These are phyloP conservation scores for Amorpha juglandis DNA, from an alignment of 2,888 invertebrate species.

Conservation along the genomic window DNA sequence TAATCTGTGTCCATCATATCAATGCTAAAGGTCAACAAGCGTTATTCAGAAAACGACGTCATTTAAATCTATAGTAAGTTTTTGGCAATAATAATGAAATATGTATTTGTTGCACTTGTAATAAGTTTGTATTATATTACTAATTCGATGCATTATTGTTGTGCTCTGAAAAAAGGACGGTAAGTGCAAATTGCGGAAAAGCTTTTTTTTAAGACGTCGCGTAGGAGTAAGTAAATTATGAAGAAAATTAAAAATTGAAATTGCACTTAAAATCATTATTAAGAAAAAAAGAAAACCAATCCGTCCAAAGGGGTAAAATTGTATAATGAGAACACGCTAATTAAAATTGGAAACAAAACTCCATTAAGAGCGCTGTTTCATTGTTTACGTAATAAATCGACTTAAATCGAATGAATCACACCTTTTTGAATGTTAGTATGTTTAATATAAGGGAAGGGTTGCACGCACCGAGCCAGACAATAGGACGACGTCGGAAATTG, in stretches of 20 bases:
- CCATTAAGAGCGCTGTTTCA: slow-evolving; percentile 9
- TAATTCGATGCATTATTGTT: too few relatives aligned
- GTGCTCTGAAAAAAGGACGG: too few relatives aligned
- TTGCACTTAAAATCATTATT: neutral
- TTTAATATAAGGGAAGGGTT: slow-evolving; percentile 61
- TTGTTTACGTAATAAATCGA: slow-evolving; percentile 18
- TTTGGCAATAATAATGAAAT: neutral
- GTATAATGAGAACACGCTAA: neutral
- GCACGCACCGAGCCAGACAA: slow-evolving; percentile 74
- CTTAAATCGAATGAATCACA: slow-evolving; percentile 51
- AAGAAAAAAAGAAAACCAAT: neutral
- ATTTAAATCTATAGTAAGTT: neutral
- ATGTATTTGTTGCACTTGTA: neutral
- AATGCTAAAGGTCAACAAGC: slow-evolving; percentile 3
- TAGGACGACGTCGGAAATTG: slow-evolving; percentile 70
- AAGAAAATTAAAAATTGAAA: neutral
- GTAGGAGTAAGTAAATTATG: too few relatives aligned
- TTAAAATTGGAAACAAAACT: slow-evolving; percentile 14
- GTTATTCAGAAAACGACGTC: slow-evolving; percentile 1
- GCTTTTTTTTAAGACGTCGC: too few relatives aligned
- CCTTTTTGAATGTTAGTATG: slow-evolving; percentile 51
- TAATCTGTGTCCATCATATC: slow-evolving; percentile 14
- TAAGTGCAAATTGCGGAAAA: too few relatives aligned
- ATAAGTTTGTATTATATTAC: too few relatives aligned
- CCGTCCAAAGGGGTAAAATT: neutral